Evolutionary conservation across 2,113 vertebrate species (phyloP), one percentile per base, ranked within the genome.

Genomic region (Scalopus aquaticus): DNA sequence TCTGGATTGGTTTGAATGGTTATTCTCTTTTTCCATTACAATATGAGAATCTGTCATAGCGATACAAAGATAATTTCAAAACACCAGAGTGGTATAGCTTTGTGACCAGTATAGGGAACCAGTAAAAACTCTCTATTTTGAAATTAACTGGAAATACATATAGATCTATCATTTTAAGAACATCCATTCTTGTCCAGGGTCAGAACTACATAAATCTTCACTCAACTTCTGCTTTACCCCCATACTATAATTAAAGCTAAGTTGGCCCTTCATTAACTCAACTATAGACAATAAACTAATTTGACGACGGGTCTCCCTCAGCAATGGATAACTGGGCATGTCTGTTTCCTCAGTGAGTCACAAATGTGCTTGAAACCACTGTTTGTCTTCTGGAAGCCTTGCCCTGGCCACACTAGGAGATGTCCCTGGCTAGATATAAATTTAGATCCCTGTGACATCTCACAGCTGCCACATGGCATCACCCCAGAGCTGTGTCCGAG

Each of bases 381-480:
- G 0, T 58, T 80, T 94, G 60, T 80, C 90, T 97, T 95, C 95
- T 96, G 85, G 94, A 97, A 97, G 96, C 86, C 97, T 96, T 97
- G 84, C 8, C 44, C 37, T 84, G 35, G 46, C 39, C 26, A 17
- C 92, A 88, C 32, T 46, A 82, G n/a, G 93, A 96, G 42, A 94
- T 88, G 83, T 88, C 46, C 58, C 39, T 13, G 8, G 4, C 94
- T 91, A 0, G 1, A 97, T 67, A 93, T 85, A 96, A 86, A 97
- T 97, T 92, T 70, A 91, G 79, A 84, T 92, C 78, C 32, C 69
- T 95, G 32, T 67, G 78, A 73, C 22, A 12, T 70, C 80, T n/a
- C 35, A 54, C 78, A 95, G 81, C 65, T 81, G 54, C 62, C 9
- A 22, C 54, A n/a, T 90, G 86, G 96, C 94, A 94, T 96, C 70